A percentile compares a stretch with the other conserved stretches of the same genome.
Conservation (phyloP, 2,888 invertebrate genomes). For the Ochropacha duplaris region DNA sequence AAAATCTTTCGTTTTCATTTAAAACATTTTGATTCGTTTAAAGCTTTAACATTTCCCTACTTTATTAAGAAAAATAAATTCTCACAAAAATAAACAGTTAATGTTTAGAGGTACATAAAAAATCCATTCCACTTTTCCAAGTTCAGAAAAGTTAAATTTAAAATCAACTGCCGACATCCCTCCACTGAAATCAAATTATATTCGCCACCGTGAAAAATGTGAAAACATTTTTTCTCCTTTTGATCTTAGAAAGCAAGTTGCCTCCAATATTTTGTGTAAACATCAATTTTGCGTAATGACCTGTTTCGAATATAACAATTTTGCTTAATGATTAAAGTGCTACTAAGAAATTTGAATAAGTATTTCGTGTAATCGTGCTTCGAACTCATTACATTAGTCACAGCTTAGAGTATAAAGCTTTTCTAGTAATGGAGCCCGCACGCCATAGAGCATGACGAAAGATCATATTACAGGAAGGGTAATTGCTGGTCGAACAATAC, state of each 20-base stretch:
- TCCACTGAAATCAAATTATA: constrained; percentile 74
- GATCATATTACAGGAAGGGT: constrained; percentile 30
- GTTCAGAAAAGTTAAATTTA: constrained; percentile 68
- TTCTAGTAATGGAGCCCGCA: constrained; percentile 12
- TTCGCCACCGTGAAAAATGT: constrained; percentile 68
- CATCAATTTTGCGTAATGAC: constrained; percentile 62
- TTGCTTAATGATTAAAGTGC: constrained; percentile 40
- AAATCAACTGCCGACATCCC: constrained; percentile 69
- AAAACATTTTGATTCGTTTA: too few species aligned
- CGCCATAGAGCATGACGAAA: constrained; percentile 31
- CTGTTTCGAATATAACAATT: constrained; percentile 45
- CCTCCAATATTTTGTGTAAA: constrained; percentile 59
- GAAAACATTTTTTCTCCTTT: constrained; percentile 64
- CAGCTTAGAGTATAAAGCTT: constrained; percentile 19
- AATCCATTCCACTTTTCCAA: constrained; percentile 64
- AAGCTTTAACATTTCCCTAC: neutral
- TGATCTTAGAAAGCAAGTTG: constrained; percentile 65
- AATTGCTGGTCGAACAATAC: constrained; percentile 27
- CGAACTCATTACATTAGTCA: constrained; percentile 40
- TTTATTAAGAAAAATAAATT: constrained; percentile 16
- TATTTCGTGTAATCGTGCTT: constrained; percentile 35
- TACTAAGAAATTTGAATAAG: constrained; percentile 21
- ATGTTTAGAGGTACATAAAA: constrained; percentile 61
- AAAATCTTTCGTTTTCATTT: too few species aligned
- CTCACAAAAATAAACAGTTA: constrained; percentile 60